A percentile compares a stretch with the other conserved stretches of the same genome.
Conservation (phyloP, 2,888 invertebrate species). For the Colostygia pectinataria region DNA sequence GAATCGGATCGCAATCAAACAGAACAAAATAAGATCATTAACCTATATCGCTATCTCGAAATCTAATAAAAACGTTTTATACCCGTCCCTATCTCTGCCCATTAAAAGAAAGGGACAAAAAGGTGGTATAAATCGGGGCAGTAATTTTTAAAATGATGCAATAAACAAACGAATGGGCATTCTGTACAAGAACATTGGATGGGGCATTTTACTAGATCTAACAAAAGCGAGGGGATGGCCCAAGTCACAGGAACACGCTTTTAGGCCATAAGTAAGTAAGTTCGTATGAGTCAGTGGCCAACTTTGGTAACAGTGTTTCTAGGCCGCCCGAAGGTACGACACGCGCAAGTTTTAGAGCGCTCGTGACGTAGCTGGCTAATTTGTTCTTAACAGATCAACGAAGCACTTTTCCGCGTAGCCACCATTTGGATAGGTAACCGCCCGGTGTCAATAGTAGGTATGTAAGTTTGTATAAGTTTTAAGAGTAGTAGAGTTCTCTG, state of each 20-base stretch:
- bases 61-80: conserved; percentile 18
- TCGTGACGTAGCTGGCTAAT: no score
- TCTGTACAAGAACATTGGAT: conserved; percentile 19
- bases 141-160: conserved; percentile 34
- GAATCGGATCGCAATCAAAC: conserved; percentile 2
- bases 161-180: conserved; percentile 28
- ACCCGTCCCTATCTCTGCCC: conserved; percentile 14
- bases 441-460: no score
- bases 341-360: no score
- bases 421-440: no score
- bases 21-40: conserved; percentile 14
- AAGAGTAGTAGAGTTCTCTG: no score
- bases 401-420: no score
- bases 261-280: no score
- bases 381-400: no score
- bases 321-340: no score
- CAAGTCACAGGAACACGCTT: neutral
- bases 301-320: no score
- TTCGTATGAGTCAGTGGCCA: no score
- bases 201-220: conserved; percentile 9
- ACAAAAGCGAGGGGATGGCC: conserved; percentile 4
- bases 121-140: conserved; percentile 21
- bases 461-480: no score
- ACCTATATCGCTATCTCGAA: conserved; percentile 7
- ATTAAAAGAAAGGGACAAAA: conserved; percentile 24